phyloP scores from a whole-genome alignment of 1,140 invertebrate genomes.

The Pinna nobilis region DNA sequence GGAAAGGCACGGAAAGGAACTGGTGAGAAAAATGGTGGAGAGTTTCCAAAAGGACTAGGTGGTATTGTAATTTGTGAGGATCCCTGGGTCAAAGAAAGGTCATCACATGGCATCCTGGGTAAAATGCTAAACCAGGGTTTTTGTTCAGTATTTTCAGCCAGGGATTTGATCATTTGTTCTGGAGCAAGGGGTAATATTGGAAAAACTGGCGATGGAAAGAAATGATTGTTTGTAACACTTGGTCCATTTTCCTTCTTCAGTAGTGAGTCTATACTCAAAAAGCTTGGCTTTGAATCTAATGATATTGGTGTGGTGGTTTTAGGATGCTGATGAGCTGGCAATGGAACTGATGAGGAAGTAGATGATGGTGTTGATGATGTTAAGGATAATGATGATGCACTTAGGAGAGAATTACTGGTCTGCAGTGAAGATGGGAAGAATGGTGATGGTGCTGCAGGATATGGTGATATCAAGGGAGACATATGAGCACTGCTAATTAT shows the following conservation, averaged over 20 bases:
- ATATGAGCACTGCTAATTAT: constrained; percentile 29
- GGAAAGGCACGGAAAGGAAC: constrained; percentile 76
- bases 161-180: constrained; percentile 51
- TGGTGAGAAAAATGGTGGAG: constrained; percentile 77
- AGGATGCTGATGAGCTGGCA: constrained; percentile 49
- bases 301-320: constrained; percentile 33
- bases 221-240: constrained; percentile 44
- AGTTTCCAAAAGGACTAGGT: constrained; percentile 40
- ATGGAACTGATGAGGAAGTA: constrained; percentile 29
- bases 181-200: constrained; percentile 43
- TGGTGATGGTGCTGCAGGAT: constrained; percentile 40
- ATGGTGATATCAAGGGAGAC: constrained; percentile 34
- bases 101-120: constrained; percentile 80
- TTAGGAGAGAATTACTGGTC: constrained; percentile 13
- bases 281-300: constrained; percentile 55
- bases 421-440: constrained; percentile 19
- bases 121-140: constrained; percentile 81
- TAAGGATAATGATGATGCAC: constrained; percentile 1
- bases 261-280: constrained; percentile 67
- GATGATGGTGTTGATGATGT: constrained; percentile 41
- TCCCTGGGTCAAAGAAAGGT: constrained; percentile 68
- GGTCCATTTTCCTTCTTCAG: constrained; percentile 62
- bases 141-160: constrained; percentile 54
- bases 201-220: constrained; percentile 48
- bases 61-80: constrained; percentile 36